Evolutionary conservation across 2,888 invertebrate species (phyloP), one percentile per base, ranked within the genome.

Genomic region (Morpho deidamia): DNA sequence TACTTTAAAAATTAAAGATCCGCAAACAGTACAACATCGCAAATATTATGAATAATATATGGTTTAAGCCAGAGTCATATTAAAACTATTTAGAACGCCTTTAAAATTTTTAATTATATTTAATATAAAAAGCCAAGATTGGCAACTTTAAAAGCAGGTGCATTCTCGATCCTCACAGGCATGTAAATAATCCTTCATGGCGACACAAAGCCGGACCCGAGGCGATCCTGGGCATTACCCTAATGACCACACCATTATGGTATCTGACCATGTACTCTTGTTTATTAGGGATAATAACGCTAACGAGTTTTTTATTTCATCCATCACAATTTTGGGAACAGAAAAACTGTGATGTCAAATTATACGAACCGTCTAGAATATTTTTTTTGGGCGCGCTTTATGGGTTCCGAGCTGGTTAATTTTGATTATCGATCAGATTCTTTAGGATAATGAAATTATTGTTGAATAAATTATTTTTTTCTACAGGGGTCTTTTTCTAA

Each of bases 231-330:
- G 58, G 68, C 58, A 76, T 81, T 73, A 74, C 67, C 59, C 72
- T 83, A 83, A 83, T 83, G 79, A 80, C 74, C 66, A 67, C 67
- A 67, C 72, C 77, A 78, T 81, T 77, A 81, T 76, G 67, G 68
- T 67, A 68, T 69, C 66, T 64, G 71, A 61, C 76, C 74, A 76
- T 76, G 76, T 76, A 79, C 76, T 72, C 78, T 75, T 67, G 72
- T 83, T 83, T 83, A 83, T 83, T 81, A 80, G 75, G 78, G 74
- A 74, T 83, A 82, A 83, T 82, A 74, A 77, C 75, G 67, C 67
- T 81, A 83, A 83, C 82, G 78, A 83, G 81, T 81, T 83, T 82
- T 83, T 82, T 83, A 73, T 74, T 70, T 65, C 63, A 65, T 63
- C 67, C 64, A 66, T 62, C 71, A 68, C 63, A 67, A 66, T 78